A percentile compares a stretch with the other conserved stretches of the same genome.
Evolutionary conservation across 2,113 vertebrate species (phyloP).

Genomic region (Psittacula cyanocephala): DNA sequence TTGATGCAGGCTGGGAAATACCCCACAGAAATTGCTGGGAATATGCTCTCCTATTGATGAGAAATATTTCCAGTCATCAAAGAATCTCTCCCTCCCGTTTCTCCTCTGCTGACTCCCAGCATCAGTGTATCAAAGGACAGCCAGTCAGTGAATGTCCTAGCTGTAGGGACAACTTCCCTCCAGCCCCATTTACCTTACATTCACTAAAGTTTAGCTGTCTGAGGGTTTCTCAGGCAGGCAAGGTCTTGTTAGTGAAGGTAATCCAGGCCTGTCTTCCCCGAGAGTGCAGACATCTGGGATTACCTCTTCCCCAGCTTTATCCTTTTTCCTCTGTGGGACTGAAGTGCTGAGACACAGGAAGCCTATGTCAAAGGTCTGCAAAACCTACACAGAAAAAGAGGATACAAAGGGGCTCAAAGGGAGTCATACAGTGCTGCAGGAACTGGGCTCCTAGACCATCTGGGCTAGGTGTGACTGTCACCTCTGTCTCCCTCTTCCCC

Average conservation of each 20-base stretch:
- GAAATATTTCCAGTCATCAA: background rate
- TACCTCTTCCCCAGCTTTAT: background rate
- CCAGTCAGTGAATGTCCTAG: background rate
- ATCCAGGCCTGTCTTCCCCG: background rate
- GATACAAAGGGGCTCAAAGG: background rate
- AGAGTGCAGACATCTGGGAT: background rate
- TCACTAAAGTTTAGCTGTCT: background rate
- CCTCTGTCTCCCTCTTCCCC: background rate
- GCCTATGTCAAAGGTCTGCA: background rate
- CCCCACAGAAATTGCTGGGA: background rate
- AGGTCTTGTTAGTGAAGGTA: background rate
- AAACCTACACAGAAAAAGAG: background rate
- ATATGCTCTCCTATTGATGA: background rate
- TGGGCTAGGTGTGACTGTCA: too few species aligned
- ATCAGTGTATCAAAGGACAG: background rate
- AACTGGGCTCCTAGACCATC: background rate
- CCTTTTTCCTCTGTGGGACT: background rate
- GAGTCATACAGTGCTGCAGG: background rate
- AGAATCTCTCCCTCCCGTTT: background rate
- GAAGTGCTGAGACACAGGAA: background rate
- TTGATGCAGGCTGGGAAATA: background rate
- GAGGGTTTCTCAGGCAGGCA: background rate
- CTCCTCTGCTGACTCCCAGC: background rate
- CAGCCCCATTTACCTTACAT: background rate
- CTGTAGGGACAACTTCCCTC: background rate